These are phyloP conservation scores for Campylomormyrus tamandua DNA, from an alignment of 2,113 vertebrate species.

Conservation along the genomic window DNA sequence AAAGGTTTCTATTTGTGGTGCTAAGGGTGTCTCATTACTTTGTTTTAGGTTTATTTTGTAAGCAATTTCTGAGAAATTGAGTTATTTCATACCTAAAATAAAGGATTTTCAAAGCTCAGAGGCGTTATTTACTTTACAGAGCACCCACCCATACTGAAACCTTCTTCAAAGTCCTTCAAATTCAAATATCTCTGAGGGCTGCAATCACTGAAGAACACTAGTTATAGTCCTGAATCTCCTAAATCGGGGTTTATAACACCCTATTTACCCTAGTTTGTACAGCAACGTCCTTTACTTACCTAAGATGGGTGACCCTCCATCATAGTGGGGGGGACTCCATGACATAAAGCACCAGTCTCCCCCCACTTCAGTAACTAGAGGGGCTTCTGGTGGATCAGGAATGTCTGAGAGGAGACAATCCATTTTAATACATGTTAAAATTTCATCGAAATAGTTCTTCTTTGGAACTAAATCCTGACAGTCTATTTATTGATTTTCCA, in stretches of 20 bases:
- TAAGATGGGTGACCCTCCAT: constrained; percentile 84
- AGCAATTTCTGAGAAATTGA: neutral
- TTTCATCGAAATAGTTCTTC: neutral
- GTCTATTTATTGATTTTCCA: neutral
- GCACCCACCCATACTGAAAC: neutral
- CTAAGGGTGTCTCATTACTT: neutral
- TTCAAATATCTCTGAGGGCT: neutral
- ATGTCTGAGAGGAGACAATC: constrained; percentile 64
- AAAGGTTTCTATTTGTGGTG: neutral
- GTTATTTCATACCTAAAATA: neutral
- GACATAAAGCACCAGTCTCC: constrained; percentile 94
- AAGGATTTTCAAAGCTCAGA: neutral
- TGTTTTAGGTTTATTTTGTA: neutral
- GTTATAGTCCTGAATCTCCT: neutral
- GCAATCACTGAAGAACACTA: neutral
- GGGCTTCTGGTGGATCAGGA: constrained; percentile 84
- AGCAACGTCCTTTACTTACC: constrained; percentile 56
- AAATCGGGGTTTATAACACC: neutral
- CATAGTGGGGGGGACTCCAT: constrained; percentile 86
- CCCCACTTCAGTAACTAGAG: constrained; percentile 78
- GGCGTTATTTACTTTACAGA: neutral
- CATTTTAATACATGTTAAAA: neutral
- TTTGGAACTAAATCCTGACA: neutral
- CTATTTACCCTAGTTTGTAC: neutral
- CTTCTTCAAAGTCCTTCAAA: neutral